Evolutionary conservation across 2,113 vertebrate species (phyloP), one percentile per base, ranked within the genome.

Genomic region (Melozone crissalis): DNA sequence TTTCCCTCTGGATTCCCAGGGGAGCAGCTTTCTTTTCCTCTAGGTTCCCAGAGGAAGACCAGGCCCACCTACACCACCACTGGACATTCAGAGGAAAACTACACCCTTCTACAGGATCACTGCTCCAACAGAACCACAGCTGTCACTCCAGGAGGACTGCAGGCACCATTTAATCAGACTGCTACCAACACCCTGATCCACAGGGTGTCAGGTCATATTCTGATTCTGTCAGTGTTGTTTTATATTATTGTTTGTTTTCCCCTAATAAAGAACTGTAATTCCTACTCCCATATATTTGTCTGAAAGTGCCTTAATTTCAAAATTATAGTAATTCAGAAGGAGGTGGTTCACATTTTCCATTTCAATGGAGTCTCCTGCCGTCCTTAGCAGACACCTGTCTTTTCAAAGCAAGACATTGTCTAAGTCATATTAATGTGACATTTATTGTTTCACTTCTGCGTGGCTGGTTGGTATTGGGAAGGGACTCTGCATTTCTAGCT

Each of bases 401-500:
- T 59, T 35, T 59, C 57, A 59, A 59, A 59, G 10, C n/a, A 35
- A 59, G 57, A 59, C n/a, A 35, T 15, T 58, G 57, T 35, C 63
- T 44, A 71, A 90, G 75, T 80, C 75, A 63, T 16, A 91, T 80
- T 90, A 89, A 71, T 30, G 37, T 89, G 35, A 8, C 76, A 88
- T 93, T 90, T 58, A 52, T 49, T 94, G 24, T 57, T 96, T 81
- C 35, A 35, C 69, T 91, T 92, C 28, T 31, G 43, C 84, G 33
- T 63, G 46, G 35, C 31, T 74, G 90, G 27, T 84, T 92, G 97
- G 52, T 47, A 33, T 94, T 84, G 85, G 37, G 94, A 84, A 92
- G 77, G 76, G 79, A 80, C 87, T 92, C 93, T 73, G 71, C 58
- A 91, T 96, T 96, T 91, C 77, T 88, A 76, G 54, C 23, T 88